Conservation (phyloP, 2,797 vertebrate species). For the Perodicticus potto region DNA sequence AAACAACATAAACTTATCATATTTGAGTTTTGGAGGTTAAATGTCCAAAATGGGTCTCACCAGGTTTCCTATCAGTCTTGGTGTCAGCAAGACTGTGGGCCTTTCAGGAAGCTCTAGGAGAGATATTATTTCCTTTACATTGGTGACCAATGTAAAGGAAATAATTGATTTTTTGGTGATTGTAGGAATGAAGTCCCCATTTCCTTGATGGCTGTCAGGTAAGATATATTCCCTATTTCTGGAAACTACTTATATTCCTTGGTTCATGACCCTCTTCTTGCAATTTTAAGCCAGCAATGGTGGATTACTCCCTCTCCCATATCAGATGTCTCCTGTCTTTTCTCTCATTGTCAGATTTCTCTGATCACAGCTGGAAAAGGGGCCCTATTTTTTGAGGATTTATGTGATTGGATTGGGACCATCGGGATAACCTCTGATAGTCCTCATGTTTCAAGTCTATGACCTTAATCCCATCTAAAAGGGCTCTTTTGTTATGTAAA, state of each 20-base stretch:
- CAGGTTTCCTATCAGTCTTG: no score
- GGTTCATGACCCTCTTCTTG: not conserved
- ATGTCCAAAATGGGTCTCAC: not conserved
- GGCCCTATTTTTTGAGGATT: not conserved
- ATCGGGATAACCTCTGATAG: not conserved
- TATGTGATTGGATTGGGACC: no score
- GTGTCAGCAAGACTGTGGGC: not conserved
- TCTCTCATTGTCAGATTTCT: not conserved
- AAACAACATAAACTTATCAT: not conserved
- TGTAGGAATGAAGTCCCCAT: not conserved
- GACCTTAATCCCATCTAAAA: not conserved
- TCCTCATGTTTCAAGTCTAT: not conserved
- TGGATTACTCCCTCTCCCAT: not conserved
- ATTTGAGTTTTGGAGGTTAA: not conserved
- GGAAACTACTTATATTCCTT: not conserved
- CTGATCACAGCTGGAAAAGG: not conserved
- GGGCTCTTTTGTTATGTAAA: not conserved
- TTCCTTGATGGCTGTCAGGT: not conserved
- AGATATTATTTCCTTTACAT: not conserved
- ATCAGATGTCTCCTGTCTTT: not conserved
- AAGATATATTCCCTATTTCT: not conserved
- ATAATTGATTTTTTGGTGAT: not conserved
- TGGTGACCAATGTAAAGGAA: no score
- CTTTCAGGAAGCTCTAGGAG: not conserved
- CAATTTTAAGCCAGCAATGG: not conserved